Conservation (phyloP, 2,113 vertebrate species). For the Mirounga angustirostris region DNA sequence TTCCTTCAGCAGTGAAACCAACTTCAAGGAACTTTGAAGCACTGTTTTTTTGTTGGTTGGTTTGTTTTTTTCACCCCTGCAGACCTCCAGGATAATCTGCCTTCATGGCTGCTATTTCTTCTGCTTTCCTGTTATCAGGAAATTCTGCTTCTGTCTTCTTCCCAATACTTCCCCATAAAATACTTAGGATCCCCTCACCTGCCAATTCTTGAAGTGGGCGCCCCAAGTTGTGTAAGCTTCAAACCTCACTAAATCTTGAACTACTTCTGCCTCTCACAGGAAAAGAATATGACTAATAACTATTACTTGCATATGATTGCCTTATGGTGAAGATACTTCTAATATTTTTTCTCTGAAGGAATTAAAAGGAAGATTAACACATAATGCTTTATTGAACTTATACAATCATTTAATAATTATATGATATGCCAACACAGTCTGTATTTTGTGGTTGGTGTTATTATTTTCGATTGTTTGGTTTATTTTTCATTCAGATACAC, state of each 20-base stretch:
- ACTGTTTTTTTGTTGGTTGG: not conserved
- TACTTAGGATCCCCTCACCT: not conserved
- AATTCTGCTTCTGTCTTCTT: not conserved
- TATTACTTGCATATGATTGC: not conserved
- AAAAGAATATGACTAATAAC: not conserved
- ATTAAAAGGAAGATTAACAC: not conserved
- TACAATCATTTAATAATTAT: not conserved
- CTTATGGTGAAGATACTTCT: not conserved
- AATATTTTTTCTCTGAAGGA: not conserved
- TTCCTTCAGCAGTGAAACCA: not conserved
- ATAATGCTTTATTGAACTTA: not conserved
- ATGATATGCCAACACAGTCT: not conserved
- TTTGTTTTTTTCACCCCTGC: not conserved
- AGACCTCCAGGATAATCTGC: not conserved
- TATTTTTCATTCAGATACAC: not conserved
- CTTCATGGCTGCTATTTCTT: not conserved
- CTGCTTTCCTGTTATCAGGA: not conserved
- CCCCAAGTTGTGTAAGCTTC: not conserved
- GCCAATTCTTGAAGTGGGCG: not conserved
- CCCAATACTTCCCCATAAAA: not conserved
- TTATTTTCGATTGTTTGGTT: not conserved
- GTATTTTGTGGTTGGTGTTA: not conserved
- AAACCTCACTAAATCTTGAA: not conserved
- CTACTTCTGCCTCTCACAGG: not conserved
- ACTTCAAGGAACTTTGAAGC: not conserved